A percentile compares a stretch with the other conserved stretches of the same genome.
Evolutionary conservation across 2,888 invertebrate species (phyloP).

Genomic region (Notodonta dromedarius): DNA sequence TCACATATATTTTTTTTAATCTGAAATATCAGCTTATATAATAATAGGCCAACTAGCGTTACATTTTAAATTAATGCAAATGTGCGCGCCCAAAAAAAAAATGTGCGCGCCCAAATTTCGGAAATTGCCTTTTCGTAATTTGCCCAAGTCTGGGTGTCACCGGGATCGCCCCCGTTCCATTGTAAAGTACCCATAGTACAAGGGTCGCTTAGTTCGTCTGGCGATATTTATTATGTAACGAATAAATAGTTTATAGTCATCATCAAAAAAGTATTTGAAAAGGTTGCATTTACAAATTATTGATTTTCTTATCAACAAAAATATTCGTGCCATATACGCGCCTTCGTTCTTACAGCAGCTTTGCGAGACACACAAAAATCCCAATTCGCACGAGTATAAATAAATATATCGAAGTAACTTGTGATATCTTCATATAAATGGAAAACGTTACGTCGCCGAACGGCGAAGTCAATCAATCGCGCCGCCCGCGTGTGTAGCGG

Average conservation of each 20-base stretch:
- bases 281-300: too few species aligned
- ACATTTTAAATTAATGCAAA: conserved; percentile 45
- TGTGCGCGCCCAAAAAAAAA: conserved; percentile 39
- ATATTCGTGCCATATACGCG: too few species aligned
- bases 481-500: conserved; percentile 69
- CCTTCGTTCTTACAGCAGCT: background rate
- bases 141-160: too few species aligned
- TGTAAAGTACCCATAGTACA: too few species aligned
- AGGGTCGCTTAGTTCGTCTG: too few species aligned
- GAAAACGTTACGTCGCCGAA: conserved; percentile 64
- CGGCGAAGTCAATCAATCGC: conserved; percentile 70
- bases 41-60: conserved; percentile 40
- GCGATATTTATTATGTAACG: too few species aligned
- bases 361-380: conserved; percentile 8
- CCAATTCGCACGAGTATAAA: conserved; percentile 43
- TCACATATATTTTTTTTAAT: too few species aligned
- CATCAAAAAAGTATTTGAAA: too few species aligned
- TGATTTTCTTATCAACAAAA: too few species aligned
- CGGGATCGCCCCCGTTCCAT: too few species aligned
- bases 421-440: conserved; percentile 73
- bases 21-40: conserved; percentile 21
- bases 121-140: too few species aligned
- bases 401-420: conserved; percentile 44
- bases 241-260: too few species aligned
- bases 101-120: conserved; percentile 30